A percentile compares a stretch with the other conserved stretches of the same genome.
Conservation (phyloP, 2,888 invertebrate genomes). For the Chromoteleia sp. region DNA sequence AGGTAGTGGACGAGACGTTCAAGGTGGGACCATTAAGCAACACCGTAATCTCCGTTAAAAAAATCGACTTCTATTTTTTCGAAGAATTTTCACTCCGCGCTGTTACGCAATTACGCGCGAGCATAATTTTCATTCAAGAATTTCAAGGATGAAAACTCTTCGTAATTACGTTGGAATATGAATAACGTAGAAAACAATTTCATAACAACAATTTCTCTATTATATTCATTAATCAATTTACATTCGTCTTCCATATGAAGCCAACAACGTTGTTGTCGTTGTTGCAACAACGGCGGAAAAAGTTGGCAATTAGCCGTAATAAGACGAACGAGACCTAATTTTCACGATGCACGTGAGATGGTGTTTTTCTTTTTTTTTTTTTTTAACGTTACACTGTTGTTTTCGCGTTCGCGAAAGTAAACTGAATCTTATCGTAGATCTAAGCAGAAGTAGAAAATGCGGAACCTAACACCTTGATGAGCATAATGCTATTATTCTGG, state of each 20-base stretch:
- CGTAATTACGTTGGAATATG: slow-evolving; percentile 28
- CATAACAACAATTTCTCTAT: slow-evolving; percentile 60
- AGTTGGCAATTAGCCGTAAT: slow-evolving; percentile 24
- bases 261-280: slow-evolving; percentile 15
- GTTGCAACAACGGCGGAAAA: slow-evolving; percentile 19
- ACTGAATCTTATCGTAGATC: slow-evolving; percentile 42
- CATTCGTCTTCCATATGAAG: slow-evolving; percentile 18
- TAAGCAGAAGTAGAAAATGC: slow-evolving; percentile 52
- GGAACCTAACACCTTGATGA: slow-evolving; percentile 49
- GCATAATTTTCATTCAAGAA: slow-evolving; percentile 46
- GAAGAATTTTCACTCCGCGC: slow-evolving; percentile 27
- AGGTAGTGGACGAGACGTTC: slow-evolving; percentile 94
- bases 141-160: slow-evolving; percentile 63
- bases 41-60: background rate
- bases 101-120: slow-evolving; percentile 38
- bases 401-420: slow-evolving; percentile 54
- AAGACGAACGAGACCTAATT: slow-evolving; percentile 33
- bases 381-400: slow-evolving; percentile 27
- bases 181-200: slow-evolving; percentile 35
- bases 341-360: slow-evolving; percentile 30
- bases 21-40: slow-evolving; percentile 85
- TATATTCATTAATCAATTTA: slow-evolving; percentile 42
- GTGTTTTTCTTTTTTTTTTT: too few relatives aligned
- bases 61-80: slow-evolving; percentile 6
- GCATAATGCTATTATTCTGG: slow-evolving; percentile 25